Evolutionary conservation across 2,797 vertebrate species (phyloP), one percentile per base, ranked within the genome.

Genomic region (Falco berigora): DNA sequence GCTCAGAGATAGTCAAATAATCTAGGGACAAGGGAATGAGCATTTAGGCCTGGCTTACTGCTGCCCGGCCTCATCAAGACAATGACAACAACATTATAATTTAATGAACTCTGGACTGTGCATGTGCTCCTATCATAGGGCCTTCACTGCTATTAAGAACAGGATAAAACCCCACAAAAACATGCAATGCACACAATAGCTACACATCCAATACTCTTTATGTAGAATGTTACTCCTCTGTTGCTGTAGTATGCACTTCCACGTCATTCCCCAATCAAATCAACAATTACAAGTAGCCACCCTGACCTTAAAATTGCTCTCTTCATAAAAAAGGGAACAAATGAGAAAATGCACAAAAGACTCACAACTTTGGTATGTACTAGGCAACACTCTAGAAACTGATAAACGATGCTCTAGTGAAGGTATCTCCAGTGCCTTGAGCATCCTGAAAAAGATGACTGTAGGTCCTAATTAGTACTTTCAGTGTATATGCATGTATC

Each of bases 131-230:
- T 17, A 24, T 6, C 58, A 62, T 36, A 19, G 59, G 49, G 78
- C 32, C 36, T 71, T 55, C 34, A 58, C 34, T 9, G 21, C 58
- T 61, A 25, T 3, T 13, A 36, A 42, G 42, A 53, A 53, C 9
- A 46, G 38, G 32, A 59, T 22, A 67, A 79, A 47, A 6, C 0
- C 10, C 36, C 58, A 25, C 56, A 58, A 52, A 66, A 67, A 14
- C 0, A 1, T 32, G 58, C 14, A 59, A 42, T 14, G 52, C 28
- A 21, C 3, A 16, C 22, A 64, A 19, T 0, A 80, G 49, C n/a
- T 58, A 14, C 1, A 3, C 11, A 42, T 16, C 49, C 61, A 34
- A 34, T 18, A 36, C 12, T 14, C 3, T 1, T 6, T 38, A 6
- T 4, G 27, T 7, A 80, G 40, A 24, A 52, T 10, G 24, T 11